phyloP scores from a whole-genome alignment of 2,888 invertebrate genomes.

The Troilus luridus region DNA sequence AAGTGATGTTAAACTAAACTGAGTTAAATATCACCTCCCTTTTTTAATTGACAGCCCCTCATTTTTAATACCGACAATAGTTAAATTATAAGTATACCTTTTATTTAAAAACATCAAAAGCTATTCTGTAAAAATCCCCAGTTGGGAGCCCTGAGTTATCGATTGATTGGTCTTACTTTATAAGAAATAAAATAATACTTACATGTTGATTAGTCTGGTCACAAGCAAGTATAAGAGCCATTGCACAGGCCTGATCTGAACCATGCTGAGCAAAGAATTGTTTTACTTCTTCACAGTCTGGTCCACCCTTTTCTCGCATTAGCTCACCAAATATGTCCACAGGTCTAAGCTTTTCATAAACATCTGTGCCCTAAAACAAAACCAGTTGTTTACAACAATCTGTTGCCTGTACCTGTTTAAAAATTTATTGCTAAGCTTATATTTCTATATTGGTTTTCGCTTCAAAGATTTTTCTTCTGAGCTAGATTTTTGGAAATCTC shows the following conservation, averaged over 20 bases:
- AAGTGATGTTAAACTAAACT: too few relatives aligned
- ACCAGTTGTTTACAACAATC: too few relatives aligned
- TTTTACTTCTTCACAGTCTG: slow-evolving; percentile 87
- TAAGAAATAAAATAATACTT: slow-evolving; percentile 44
- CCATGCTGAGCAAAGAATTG: slow-evolving; percentile 88
- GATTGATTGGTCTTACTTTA: neutral
- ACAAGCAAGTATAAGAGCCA: slow-evolving; percentile 88
- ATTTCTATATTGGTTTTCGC: too few relatives aligned
- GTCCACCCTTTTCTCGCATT: slow-evolving; percentile 85
- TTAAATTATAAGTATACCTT: too few relatives aligned
- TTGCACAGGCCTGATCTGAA: slow-evolving; percentile 91
- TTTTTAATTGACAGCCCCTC: too few relatives aligned
- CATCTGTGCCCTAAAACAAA: slow-evolving; percentile 78
- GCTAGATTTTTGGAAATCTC: too few relatives aligned
- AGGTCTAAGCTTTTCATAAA: slow-evolving; percentile 87
- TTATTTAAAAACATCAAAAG: too few relatives aligned
- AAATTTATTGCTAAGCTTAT: too few relatives aligned
- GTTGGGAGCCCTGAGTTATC: neutral
- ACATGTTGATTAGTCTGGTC: slow-evolving; percentile 79
- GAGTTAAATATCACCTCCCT: too few relatives aligned
- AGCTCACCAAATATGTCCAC: slow-evolving; percentile 89
- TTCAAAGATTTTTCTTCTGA: too few relatives aligned
- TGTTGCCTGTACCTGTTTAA: too few relatives aligned
- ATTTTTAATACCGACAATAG: too few relatives aligned
- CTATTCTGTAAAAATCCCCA: neutral